Conservation (phyloP, 2,797 vertebrate species). For the Threskiornis aethiopicus region DNA sequence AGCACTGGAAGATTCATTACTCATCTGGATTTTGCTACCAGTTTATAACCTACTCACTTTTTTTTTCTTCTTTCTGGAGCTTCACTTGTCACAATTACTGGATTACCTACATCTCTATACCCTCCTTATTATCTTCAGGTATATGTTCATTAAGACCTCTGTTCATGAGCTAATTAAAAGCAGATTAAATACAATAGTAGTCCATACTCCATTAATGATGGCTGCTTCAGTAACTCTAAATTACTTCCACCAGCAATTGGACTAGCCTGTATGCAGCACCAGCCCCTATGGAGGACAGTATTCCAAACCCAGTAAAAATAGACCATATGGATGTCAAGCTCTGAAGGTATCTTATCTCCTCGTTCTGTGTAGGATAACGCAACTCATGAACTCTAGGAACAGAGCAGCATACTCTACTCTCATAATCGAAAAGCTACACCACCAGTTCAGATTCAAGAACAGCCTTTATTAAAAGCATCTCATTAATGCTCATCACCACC, state of each 20-base stretch:
- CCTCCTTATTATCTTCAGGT: neutral
- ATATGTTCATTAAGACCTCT: neutral
- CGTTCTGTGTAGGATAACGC: neutral
- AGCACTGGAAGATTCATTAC: neutral
- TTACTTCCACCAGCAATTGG: neutral
- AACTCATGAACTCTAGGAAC: neutral
- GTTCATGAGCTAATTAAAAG: neutral
- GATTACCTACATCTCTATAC: neutral
- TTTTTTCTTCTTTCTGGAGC: neutral
- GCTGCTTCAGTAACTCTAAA: neutral
- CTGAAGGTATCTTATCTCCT: neutral
- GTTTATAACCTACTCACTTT: neutral
- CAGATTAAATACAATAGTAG: neutral
- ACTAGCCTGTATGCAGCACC: neutral
- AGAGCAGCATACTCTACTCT: neutral
- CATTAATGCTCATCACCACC: neutral
- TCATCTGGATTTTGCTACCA: neutral
- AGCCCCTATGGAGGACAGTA: neutral
- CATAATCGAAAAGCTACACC: accelerated
- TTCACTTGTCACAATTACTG: neutral
- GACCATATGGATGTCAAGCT: neutral
- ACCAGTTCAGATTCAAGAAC: neutral
- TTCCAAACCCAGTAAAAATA: neutral
- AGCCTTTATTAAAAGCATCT: neutral
- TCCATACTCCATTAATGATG: neutral